Evolutionary conservation across 1,140 invertebrate species (phyloP).

Genomic region (Gonatopus flavifemur): DNA sequence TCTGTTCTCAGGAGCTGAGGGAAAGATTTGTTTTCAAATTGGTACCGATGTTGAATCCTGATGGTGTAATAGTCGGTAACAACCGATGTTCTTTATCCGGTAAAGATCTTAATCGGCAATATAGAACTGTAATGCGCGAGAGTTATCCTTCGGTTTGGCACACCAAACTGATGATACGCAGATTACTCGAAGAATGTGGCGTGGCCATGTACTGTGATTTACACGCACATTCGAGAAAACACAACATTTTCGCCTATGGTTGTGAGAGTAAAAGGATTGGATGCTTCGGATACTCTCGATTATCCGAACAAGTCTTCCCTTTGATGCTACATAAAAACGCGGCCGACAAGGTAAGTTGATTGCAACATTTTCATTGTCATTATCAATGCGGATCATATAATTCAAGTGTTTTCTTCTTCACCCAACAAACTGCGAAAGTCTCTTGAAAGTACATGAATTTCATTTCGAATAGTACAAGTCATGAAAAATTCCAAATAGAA

Average conservation of each 20-base stretch:
- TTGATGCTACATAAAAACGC: constrained; percentile 91
- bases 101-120: constrained; percentile 86
- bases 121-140: constrained; percentile 83
- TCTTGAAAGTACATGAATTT: too few relatives aligned
- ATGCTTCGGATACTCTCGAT: constrained; percentile 68
- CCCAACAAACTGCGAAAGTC: too few relatives aligned
- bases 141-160: constrained; percentile 94
- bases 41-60: constrained; percentile 94
- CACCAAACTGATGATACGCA: constrained; percentile 83
- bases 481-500: too few relatives aligned
- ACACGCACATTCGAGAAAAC: constrained; percentile 91
- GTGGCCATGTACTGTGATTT: constrained; percentile 94
- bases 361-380: too few relatives aligned
- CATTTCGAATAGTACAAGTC: too few relatives aligned
- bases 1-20: constrained; percentile 66
- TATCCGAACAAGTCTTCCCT: constrained; percentile 89
- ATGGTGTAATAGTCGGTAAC: constrained; percentile 94
- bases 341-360: constrained; percentile 84
- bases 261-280: constrained; percentile 81
- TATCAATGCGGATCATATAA: too few relatives aligned
- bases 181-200: constrained; percentile 87
- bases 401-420: too few relatives aligned
- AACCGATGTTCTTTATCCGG: constrained; percentile 87
- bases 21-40: constrained; percentile 95
- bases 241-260: constrained; percentile 96